Conservation (phyloP, 2,888 invertebrate genomes). For the Drosophila melanocephala region DNA sequence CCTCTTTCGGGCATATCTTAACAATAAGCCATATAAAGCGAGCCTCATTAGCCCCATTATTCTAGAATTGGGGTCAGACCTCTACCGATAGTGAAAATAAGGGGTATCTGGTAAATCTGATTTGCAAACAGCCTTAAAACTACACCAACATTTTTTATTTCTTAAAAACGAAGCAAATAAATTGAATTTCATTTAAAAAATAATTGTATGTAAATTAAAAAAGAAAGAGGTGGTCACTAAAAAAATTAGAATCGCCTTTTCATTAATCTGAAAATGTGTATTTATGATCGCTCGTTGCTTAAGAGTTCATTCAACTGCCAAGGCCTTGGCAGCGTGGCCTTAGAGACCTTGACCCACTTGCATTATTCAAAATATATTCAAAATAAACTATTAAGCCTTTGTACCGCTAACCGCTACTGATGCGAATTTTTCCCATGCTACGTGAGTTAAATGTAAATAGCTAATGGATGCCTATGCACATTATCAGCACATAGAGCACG, state of each 20-base stretch:
- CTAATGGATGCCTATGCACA: not conserved
- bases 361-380: not conserved
- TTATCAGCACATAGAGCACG: slow-evolving; percentile 1
- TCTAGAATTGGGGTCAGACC: not conserved
- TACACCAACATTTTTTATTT: too few relatives aligned
- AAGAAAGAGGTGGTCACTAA: not conserved
- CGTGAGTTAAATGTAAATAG: not conserved
- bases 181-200: not conserved
- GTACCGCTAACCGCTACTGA: not conserved
- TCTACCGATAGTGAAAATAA: not conserved
- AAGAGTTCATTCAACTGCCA: not conserved
- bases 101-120: not conserved
- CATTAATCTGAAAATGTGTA: not conserved
- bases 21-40: not conserved
- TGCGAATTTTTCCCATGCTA: not conserved
- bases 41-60: not conserved
- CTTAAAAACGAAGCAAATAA: too few relatives aligned
- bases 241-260: not conserved
- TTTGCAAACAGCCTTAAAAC: not conserved
- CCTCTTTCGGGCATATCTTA: not conserved
- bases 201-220: not conserved
- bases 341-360: not conserved
- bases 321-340: not conserved
- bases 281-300: not conserved
- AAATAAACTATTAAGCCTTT: not conserved